phyloP scores from a whole-genome alignment of 2,113 vertebrate genomes.

The Eubucco bourcierii region DNA sequence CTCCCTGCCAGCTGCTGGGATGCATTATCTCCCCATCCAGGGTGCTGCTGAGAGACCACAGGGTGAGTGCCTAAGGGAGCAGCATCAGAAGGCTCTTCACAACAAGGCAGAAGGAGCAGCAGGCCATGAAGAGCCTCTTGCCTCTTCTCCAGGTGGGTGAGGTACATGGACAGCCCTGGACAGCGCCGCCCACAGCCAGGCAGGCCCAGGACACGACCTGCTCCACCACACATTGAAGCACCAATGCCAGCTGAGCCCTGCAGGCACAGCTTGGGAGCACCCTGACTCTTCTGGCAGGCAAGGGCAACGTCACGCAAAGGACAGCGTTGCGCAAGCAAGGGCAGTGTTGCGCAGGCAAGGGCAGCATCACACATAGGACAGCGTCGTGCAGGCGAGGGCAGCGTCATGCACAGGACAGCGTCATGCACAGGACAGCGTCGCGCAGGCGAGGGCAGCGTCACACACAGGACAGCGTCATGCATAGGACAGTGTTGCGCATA shows the following conservation, averaged over 20 bases:
- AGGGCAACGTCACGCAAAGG: no score
- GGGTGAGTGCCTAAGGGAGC: background rate
- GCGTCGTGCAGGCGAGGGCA: no score
- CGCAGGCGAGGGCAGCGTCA: no score
- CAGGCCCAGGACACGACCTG: background rate
- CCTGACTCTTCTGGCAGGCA: background rate
- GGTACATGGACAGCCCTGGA: background rate
- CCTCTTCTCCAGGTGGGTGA: background rate
- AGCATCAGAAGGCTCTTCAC: background rate
- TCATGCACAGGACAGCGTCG: no score
- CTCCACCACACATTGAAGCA: background rate
- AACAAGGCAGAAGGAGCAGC: background rate
- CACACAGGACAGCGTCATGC: no score
- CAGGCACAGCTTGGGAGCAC: background rate
- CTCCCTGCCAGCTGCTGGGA: background rate
- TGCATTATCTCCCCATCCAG: background rate
- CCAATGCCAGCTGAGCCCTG: background rate
- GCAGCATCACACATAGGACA: no score
- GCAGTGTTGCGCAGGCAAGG: no score
- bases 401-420: no score
- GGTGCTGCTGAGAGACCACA: background rate
- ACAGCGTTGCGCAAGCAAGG: no score
- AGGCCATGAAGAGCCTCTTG: background rate
- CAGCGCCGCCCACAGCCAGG: background rate
- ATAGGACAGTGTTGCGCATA: no score